Percentiles rank a stretch among this genome's conserved stretches.
These are phyloP conservation scores for Antheraea yamamai DNA, from an alignment of 2,888 invertebrate genomes.

Conservation along the genomic window DNA sequence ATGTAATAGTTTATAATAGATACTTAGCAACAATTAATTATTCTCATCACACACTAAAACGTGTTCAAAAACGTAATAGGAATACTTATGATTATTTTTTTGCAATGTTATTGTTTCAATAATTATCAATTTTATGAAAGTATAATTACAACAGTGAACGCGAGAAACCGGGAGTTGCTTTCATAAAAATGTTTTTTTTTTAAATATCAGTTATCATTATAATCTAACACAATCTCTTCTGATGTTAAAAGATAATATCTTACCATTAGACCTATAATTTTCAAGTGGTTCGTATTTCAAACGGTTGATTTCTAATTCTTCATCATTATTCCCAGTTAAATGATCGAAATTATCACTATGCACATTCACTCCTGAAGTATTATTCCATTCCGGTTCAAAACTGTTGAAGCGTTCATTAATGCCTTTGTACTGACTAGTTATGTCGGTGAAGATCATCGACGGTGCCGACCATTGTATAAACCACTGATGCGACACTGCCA, in stretches of 20 bases:
- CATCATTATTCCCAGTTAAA: conserved; percentile 27
- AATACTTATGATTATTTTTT: too few species aligned
- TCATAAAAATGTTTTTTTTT: neutral
- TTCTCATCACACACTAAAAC: neutral
- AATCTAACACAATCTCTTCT: neutral
- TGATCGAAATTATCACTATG: conserved; percentile 30
- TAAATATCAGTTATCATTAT: neutral
- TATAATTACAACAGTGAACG: too few species aligned
- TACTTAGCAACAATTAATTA: neutral
- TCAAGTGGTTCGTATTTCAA: conserved; percentile 26
- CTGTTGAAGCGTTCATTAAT: conserved; percentile 54
- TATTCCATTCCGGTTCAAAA: conserved; percentile 37
- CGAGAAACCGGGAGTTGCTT: neutral
- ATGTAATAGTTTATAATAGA: neutral
- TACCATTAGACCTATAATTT: conserved; percentile 39
- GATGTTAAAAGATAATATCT: conserved; percentile 27
- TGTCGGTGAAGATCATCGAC: conserved; percentile 60
- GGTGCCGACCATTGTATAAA: conserved; percentile 76
- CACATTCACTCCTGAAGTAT: conserved; percentile 32
- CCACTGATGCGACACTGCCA: conserved; percentile 79
- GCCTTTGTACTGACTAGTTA: conserved; percentile 56
- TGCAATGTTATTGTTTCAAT: too few species aligned
- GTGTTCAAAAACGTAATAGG: neutral
- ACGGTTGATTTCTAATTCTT: conserved; percentile 28
- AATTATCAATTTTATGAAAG: too few species aligned